Base-by-base conservation (phyloP, 2,797 vertebrate genomes). In the Enteromius viviparus region DNA sequence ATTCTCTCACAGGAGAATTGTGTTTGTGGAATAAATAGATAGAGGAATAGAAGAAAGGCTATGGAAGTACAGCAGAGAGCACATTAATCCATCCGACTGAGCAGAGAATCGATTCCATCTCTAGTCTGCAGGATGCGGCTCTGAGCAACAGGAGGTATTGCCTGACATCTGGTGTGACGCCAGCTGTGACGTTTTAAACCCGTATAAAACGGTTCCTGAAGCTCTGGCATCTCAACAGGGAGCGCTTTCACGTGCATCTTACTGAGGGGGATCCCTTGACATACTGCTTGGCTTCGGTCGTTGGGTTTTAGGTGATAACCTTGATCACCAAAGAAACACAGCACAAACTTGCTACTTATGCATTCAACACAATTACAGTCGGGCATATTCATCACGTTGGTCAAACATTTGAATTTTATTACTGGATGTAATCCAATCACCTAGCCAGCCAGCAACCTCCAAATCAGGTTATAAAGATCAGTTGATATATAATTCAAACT, bases 61-160 rank as follows among this genome's bases (percentile, higher is more conserved):
- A 77, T 21, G 70, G 78, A 64, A 72, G 78, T 80, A 75, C 60
- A 80, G 62, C 71, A 55, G 77, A 80, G 78, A 75, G 78, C 78
- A 34, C 83, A 80, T 75, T 68, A 81, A 69, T 76, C 37, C 26
- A 75, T 76, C 62, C 78, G 49, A 76, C 51, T 64, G 32, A 70
- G 81, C 72, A 78, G 84, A 72, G 68, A 79, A 78, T 78, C 71
- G 75, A 76, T 85, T 85, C 79, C 69, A 69, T 83, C 83, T 75
- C 70, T 78, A 71, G 83, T 85, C 83, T 26, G 83, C 77, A 79
- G 81, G 78, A 51, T 66, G 86, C 84, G 49, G 60, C 66, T 79
- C 76, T 51, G 74, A 82, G 68, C 68, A 75, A 74, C 71, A 75
- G 83, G 76, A 85, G 65, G 47, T 71, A 53, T 77, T 47, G 51